Percentiles rank a stretch among this genome's conserved stretches.
These are phyloP conservation scores for Zosterops pallidus DNA, from an alignment of 2,113 vertebrate species.

Conservation along the genomic window DNA sequence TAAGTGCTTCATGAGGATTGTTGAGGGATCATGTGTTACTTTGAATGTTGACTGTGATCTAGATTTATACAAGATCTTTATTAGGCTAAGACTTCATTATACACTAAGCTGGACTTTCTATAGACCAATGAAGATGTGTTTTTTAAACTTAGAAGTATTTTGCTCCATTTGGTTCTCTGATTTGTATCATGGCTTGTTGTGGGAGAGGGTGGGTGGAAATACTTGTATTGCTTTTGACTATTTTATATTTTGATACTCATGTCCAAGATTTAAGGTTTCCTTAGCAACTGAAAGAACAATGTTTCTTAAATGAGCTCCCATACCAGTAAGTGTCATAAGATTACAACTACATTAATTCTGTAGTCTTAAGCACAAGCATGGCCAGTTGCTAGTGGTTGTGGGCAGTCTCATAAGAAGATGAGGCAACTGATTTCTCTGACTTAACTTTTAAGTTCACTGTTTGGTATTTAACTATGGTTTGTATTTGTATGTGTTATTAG, in stretches of 20 bases:
- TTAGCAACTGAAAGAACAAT: background rate
- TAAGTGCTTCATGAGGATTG: background rate
- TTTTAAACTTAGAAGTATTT: background rate
- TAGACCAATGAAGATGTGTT: background rate
- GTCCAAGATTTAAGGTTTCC: background rate
- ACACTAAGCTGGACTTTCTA: background rate
- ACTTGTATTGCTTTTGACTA: background rate
- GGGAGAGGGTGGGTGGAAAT: background rate
- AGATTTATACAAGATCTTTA: background rate
- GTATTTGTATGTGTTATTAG: background rate
- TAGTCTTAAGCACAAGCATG: background rate
- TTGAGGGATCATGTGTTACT: background rate
- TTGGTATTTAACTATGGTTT: too few species aligned
- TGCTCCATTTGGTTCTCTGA: background rate
- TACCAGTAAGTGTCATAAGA: background rate
- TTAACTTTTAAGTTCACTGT: too few species aligned
- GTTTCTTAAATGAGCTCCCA: background rate
- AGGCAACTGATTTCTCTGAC: too few species aligned
- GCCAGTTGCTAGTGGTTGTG: background rate
- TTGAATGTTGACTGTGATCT: background rate
- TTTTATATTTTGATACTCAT: background rate
- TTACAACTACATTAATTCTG: background rate
- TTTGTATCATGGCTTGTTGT: background rate
- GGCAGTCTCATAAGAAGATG: background rate
- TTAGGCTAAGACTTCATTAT: background rate